Evolutionary conservation across 1,140 invertebrate species (phyloP), one percentile per base, ranked within the genome.

Genomic region (Drosophila micromelanica): DNA sequence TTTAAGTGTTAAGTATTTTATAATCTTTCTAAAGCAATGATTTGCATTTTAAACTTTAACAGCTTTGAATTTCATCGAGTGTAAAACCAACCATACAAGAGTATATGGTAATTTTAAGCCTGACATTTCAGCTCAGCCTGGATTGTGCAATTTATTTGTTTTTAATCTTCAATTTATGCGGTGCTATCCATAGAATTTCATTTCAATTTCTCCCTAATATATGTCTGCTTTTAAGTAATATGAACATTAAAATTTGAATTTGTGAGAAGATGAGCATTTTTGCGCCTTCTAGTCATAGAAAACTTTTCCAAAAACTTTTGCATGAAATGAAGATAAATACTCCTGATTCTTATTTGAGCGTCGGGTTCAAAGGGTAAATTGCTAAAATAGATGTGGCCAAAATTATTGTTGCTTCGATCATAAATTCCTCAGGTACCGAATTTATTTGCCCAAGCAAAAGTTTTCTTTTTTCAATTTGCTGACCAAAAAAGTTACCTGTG

Each of bases 111-210:
- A 85, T 82, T 59, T 56, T n/a, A 20, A 3, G 15, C 2, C 61
- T 80, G 80, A 84, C 80, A 84, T 84, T 73, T 84, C 5, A 35
- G 8, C 40, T 43, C 20, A 7, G 30, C 2, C 13, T 8, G 49
- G 15, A 32, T 55, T 42, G 12, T 69, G 8, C 20, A 67, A 67
- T 59, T 67, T 67, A 67, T 78, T 48, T 42, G 54, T 12, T 23
- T 70, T 70, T 64, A 71, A 79, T 70, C 46, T 79, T 48, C 30
- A 71, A 71, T 64, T 60, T 60, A 52, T 52, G 8, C 30, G 5
- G 27, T 15, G 62, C 52, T 37, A n/a, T n/a, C n/a, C n/a, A 30
- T 62, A 52, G 42, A 23, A 32, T 59, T 46, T 48, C 13, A 40
- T 52, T 52, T 17, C 7, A 37, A 20, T 40, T 12, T 15, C 17